phyloP scores from a whole-genome alignment of 2,888 invertebrate genomes.

The Yponomeuta malinellus region DNA sequence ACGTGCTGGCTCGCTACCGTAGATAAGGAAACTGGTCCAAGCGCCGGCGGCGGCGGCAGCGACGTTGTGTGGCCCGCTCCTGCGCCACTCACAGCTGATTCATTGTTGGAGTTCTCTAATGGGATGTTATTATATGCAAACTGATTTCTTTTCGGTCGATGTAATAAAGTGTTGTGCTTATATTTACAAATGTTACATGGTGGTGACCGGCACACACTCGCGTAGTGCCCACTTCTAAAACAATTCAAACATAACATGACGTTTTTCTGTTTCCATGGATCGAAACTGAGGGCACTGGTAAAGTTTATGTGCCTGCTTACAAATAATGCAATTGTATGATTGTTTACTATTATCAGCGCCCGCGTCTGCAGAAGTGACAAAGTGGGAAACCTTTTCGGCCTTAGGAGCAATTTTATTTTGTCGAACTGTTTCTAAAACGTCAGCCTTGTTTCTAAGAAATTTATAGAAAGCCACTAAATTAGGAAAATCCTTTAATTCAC shows the following conservation, averaged over 20 bases:
- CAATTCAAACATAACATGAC: too few species aligned
- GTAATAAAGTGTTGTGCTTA: too few species aligned
- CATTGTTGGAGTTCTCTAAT: constrained; percentile 9
- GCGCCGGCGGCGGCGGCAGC: background rate
- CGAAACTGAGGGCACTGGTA: too few species aligned
- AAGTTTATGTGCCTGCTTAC: too few species aligned
- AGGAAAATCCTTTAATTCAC: background rate
- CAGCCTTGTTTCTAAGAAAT: constrained; percentile 6
- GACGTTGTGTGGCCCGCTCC: constrained; percentile 16
- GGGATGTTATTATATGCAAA: too few species aligned
- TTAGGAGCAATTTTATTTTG: background rate
- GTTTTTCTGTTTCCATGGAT: too few species aligned
- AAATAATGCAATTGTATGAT: background rate
- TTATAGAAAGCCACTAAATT: background rate
- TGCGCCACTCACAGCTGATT: constrained; percentile 17
- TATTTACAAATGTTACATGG: too few species aligned
- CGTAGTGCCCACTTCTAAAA: too few species aligned
- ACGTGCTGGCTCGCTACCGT: constrained; percentile 7
- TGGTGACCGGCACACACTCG: too few species aligned
- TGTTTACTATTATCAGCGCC: background rate
- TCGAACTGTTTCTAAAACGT: constrained; percentile 9
- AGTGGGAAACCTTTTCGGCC: background rate
- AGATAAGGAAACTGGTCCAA: constrained; percentile 13
- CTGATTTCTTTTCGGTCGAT: too few species aligned
- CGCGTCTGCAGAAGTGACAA: background rate